These are phyloP conservation scores for Oceanites oceanicus DNA, from an alignment of 2,113 vertebrate species.

Conservation along the genomic window DNA sequence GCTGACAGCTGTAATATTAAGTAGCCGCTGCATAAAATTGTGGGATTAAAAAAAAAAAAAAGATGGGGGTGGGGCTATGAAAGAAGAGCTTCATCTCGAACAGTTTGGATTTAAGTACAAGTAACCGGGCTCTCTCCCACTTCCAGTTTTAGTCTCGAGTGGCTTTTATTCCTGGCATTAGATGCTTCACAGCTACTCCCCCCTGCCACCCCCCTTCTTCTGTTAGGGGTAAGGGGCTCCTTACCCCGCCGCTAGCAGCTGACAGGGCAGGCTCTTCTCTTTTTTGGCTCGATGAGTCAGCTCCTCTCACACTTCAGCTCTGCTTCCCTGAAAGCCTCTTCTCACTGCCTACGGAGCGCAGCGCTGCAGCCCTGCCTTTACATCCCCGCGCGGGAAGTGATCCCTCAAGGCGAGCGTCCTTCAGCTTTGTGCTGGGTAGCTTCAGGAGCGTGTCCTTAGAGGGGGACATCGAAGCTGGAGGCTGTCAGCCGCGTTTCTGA, in stretches of 20 bases:
- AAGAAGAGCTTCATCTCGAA: not conserved
- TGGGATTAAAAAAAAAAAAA: too few species aligned
- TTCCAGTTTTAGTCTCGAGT: not conserved
- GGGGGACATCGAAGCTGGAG: not conserved
- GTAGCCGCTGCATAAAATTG: not conserved
- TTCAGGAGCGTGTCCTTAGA: not conserved
- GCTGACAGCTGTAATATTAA: not conserved
- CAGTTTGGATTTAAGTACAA: not conserved
- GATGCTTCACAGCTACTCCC: not conserved
- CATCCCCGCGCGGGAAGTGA: not conserved
- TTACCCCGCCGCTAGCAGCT: not conserved
- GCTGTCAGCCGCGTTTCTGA: not conserved
- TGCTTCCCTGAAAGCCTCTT: not conserved
- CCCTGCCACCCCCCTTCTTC: not conserved
- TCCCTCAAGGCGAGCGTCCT: rapidly evolving
- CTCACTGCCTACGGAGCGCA: not conserved
- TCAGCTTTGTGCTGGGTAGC: rapidly evolving
- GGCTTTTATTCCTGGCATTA: not conserved
- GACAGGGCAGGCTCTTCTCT: not conserved
- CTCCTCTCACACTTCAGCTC: not conserved
- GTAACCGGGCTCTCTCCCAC: not conserved
- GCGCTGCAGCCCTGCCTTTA: rapidly evolving
- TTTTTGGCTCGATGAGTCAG: not conserved
- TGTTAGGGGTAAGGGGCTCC: not conserved
- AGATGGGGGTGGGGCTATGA: not conserved